These are phyloP conservation scores for Scleropages formosus DNA, from an alignment of 2,797 vertebrate genomes.

Conservation along the genomic window DNA sequence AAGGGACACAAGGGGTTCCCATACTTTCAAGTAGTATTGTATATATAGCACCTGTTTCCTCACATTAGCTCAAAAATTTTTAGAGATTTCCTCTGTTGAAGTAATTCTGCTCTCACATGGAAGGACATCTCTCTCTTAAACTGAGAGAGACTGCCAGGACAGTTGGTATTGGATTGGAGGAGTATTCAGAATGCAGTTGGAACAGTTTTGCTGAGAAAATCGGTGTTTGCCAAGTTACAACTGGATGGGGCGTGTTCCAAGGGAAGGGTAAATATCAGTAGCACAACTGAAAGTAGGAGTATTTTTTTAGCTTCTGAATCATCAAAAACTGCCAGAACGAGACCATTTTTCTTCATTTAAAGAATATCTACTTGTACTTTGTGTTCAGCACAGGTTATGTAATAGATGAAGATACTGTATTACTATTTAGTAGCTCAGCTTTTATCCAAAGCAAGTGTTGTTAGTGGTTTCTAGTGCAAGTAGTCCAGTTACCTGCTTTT, in stretches of 20 bases:
- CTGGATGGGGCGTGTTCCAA: background rate
- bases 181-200: no score
- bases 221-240: background rate
- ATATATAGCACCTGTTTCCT: constrained; percentile 39
- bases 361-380: background rate
- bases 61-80: background rate
- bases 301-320: background rate
- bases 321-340: background rate
- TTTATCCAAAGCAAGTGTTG: no score
- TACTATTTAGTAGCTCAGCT: no score
- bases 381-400: background rate
- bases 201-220: background rate
- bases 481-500: no score
- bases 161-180: background rate
- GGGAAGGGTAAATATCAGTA: background rate
- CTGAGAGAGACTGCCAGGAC: background rate
- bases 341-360: background rate
- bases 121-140: background rate
- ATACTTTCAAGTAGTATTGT: no score
- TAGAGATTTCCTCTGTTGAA: background rate
- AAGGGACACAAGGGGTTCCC: no score
- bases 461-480: no score
- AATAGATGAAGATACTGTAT: background rate
- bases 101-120: background rate
- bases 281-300: background rate